Percentiles rank a stretch among this genome's conserved stretches.
Evolutionary conservation across 2,797 vertebrate species (phyloP).

Genomic region (Amblyopsis hoosieri): DNA sequence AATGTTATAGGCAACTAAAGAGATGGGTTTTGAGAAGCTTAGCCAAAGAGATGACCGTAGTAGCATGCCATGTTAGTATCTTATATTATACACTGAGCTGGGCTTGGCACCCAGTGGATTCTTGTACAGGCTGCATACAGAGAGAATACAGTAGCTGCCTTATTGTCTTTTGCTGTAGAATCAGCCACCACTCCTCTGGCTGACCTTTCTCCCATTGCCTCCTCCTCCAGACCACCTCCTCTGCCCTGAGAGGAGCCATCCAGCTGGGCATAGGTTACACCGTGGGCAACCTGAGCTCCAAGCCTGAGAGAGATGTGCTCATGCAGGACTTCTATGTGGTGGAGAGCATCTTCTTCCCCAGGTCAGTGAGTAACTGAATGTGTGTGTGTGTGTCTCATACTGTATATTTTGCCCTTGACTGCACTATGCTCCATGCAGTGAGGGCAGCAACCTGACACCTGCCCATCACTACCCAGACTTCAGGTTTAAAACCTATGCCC

Average conservation of each 20-base stretch:
- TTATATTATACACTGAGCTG: too few relatives aligned
- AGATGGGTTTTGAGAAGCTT: too few relatives aligned
- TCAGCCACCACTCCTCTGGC: conserved; percentile 81
- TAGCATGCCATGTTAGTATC: too few relatives aligned
- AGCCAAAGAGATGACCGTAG: too few relatives aligned
- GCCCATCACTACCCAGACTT: conserved; percentile 97
- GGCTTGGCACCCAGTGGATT: too few relatives aligned
- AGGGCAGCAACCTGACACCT: conserved; percentile 96
- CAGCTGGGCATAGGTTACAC: conserved; percentile 98
- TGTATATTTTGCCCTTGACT: background rate
- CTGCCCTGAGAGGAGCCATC: conserved; percentile 94
- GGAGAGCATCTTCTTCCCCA: conserved; percentile 98
- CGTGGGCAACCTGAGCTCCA: conserved; percentile 96
- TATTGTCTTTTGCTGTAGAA: background rate
- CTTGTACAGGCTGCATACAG: too few relatives aligned
- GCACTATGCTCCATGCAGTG: conserved; percentile 67
- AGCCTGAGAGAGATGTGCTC: conserved; percentile 94
- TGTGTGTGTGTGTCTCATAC: background rate
- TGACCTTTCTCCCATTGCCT: conserved; percentile 3
- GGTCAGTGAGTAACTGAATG: conserved; percentile 65
- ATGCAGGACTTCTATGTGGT: conserved; percentile 99
- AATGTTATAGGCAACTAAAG: too few relatives aligned
- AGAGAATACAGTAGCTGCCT: too few relatives aligned
- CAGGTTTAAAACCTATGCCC: conserved; percentile 96
- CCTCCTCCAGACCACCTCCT: conserved; percentile 88